phyloP scores from a whole-genome alignment of 2,888 invertebrate species.

The Hypena proboscidalis region DNA sequence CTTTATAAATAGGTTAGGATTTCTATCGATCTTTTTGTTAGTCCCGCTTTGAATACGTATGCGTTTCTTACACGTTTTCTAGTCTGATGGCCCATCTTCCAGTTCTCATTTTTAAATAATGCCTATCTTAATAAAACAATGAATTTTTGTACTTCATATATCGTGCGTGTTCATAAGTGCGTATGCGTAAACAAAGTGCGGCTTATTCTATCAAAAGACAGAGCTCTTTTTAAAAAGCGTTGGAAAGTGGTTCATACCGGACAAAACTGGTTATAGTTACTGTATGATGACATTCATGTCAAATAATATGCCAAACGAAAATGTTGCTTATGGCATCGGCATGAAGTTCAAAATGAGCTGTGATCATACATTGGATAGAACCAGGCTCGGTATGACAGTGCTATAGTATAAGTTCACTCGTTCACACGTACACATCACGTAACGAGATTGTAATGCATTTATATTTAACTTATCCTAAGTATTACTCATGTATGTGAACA shows the following conservation, averaged over 20 bases:
- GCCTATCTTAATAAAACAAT: too few relatives aligned
- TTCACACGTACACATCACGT: constrained; percentile 52
- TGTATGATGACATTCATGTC: too few relatives aligned
- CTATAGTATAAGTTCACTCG: constrained; percentile 27
- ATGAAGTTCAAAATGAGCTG: too few relatives aligned
- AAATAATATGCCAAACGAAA: too few relatives aligned
- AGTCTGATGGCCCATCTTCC: too few relatives aligned
- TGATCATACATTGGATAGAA: too few relatives aligned
- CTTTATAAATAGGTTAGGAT: constrained; percentile 25
- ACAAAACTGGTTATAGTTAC: neutral
- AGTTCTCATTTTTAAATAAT: too few relatives aligned
- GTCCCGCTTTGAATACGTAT: too few relatives aligned
- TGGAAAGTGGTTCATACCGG: constrained; percentile 8
- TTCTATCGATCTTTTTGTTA: constrained; percentile 42
- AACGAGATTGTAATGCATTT: constrained; percentile 74
- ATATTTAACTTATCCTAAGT: constrained; percentile 50
- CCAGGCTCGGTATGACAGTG: constrained; percentile 1
- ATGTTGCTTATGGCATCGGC: too few relatives aligned
- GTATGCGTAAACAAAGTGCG: too few relatives aligned
- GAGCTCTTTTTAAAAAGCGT: constrained; percentile 32
- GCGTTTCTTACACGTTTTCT: too few relatives aligned
- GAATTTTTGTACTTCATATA: too few relatives aligned
- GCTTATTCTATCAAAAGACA: constrained; percentile 21
- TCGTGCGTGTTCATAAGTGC: neutral
- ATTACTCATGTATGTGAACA: constrained; percentile 24